Percentiles rank a stretch among this genome's conserved stretches.
These are phyloP conservation scores for Craniophora ligustri DNA, from an alignment of 2,888 invertebrate species.

Conservation along the genomic window DNA sequence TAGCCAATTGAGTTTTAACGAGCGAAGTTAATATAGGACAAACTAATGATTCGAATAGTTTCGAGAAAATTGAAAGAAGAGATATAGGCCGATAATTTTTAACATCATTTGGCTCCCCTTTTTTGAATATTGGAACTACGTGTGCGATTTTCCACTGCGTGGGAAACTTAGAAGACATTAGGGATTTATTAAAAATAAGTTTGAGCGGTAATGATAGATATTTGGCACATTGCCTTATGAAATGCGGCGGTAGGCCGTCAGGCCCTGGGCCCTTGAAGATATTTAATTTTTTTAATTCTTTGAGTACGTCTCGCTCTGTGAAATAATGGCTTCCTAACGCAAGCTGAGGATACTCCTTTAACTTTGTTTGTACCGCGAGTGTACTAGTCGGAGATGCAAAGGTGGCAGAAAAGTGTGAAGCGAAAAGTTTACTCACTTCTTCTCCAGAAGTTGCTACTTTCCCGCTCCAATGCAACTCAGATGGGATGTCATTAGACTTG, in stretches of 20 bases:
- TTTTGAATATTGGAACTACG: constrained; percentile 4
- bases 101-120: not conserved
- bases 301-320: not conserved
- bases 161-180: not conserved
- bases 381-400: not conserved
- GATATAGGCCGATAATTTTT: constrained; percentile 9
- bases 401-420: not conserved
- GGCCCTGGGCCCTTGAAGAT: constrained; percentile 2
- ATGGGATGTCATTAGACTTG: not conserved
- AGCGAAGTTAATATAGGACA: constrained; percentile 1
- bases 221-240: not conserved
- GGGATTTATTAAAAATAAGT: not conserved
- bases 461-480: not conserved
- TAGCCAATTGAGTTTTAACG: not conserved
- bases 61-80: not conserved
- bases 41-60: constrained; percentile 1
- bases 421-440: not conserved
- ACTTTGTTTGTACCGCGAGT: not conserved
- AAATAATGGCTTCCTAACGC: not conserved
- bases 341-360: not conserved
- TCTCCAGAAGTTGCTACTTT: not conserved
- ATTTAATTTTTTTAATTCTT: not conserved
- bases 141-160: constrained; percentile 2
- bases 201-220: not conserved
- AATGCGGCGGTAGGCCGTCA: constrained; percentile 3